phyloP scores from a whole-genome alignment of 2,797 vertebrate genomes.

The Tapirus indicus region DNA sequence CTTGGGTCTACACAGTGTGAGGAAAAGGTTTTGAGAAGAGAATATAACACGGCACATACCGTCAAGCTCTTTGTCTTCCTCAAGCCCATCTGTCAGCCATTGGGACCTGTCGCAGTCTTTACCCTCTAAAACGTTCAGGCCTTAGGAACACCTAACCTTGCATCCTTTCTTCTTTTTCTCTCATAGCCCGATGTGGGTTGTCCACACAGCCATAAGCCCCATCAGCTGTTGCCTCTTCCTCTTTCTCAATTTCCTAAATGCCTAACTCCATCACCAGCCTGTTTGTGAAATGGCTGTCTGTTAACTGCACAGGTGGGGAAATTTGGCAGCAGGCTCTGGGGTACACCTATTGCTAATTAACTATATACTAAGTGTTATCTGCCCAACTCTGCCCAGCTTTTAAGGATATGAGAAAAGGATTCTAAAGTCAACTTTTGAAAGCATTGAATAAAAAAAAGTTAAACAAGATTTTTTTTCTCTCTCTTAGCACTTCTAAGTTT shows the following conservation, averaged over 20 bases:
- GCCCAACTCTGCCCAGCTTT: neutral
- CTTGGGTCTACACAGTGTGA: neutral
- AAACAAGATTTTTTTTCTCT: neutral
- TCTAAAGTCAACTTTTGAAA: constrained; percentile 48
- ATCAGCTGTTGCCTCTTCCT: neutral
- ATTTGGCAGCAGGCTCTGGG: neutral
- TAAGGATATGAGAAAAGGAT: neutral
- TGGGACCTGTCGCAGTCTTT: neutral
- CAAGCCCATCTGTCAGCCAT: neutral
- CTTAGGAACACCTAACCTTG: neutral
- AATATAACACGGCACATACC: neutral
- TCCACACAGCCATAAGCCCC: neutral
- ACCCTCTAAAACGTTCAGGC: neutral
- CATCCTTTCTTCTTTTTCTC: neutral
- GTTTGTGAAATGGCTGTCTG: neutral
- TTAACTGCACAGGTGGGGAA: neutral
- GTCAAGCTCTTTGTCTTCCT: neutral
- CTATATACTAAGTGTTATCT: neutral
- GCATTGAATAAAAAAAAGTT: neutral
- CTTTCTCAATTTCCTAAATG: neutral
- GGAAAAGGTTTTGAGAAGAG: neutral
- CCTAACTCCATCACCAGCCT: neutral
- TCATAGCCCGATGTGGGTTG: neutral
- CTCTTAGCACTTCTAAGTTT: neutral
- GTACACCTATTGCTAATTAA: neutral